A percentile compares a stretch with the other conserved stretches of the same genome.
These are phyloP conservation scores for Poecilia gillii DNA, from an alignment of 2,797 vertebrate species.

Conservation along the genomic window DNA sequence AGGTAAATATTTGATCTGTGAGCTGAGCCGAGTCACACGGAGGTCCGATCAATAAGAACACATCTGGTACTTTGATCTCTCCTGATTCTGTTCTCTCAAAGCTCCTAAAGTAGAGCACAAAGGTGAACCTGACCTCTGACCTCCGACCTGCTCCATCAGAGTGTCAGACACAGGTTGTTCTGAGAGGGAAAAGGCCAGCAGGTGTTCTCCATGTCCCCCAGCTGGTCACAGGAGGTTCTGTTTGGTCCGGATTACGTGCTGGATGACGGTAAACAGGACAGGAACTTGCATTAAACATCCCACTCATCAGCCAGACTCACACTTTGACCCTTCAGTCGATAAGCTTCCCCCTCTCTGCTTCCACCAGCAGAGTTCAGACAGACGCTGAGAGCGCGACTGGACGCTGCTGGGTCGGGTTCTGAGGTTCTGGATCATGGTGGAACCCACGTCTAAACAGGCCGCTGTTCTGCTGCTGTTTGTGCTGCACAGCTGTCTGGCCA, in stretches of 20 bases:
- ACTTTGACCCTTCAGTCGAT: slow-evolving; percentile 64
- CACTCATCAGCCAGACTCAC: slow-evolving; percentile 15
- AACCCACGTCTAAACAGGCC: slow-evolving; percentile 6
- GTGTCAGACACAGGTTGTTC: background rate
- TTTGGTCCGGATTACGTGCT: background rate
- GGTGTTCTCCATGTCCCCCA: background rate
- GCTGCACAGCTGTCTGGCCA: slow-evolving; percentile 49
- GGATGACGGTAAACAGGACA: slow-evolving; percentile 12
- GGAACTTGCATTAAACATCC: slow-evolving; percentile 14
- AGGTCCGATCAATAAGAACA: slow-evolving; percentile 16
- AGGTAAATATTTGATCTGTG: slow-evolving; percentile 52
- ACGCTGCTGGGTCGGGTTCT: slow-evolving; percentile 39
- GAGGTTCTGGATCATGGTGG: slow-evolving; percentile 56
- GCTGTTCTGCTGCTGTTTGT: slow-evolving; percentile 55
- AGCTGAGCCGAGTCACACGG: slow-evolving; percentile 4
- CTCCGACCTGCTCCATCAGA: background rate
- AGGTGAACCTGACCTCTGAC: slow-evolving; percentile 14
- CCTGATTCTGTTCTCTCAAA: background rate
- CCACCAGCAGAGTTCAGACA: background rate
- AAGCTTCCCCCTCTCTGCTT: slow-evolving; percentile 4
- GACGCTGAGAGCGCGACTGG: slow-evolving; percentile 8
- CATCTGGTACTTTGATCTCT: background rate
- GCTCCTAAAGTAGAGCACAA: background rate
- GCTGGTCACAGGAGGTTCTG: background rate
- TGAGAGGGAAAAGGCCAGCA: background rate